Percentiles rank a stretch among this genome's conserved stretches.
These are phyloP conservation scores for Aricia artaxerxes DNA, from an alignment of 2,888 invertebrate species.

Conservation along the genomic window DNA sequence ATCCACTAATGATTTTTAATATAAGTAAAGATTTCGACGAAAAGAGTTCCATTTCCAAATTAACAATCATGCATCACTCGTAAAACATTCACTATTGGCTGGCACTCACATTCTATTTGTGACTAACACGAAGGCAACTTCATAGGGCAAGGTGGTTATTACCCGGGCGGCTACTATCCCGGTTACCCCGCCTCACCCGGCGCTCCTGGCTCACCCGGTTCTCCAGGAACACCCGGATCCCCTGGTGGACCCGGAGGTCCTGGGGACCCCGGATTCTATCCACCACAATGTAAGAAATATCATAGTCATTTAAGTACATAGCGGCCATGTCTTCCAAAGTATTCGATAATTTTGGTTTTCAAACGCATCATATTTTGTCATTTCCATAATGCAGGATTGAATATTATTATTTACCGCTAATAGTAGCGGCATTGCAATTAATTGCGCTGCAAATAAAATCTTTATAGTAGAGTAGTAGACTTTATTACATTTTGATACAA, in stretches of 20 bases:
- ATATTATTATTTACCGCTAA: too few species aligned
- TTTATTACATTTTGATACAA: not conserved
- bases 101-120: not conserved
- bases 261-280: conserved; percentile 4
- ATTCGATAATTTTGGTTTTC: too few species aligned
- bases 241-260: conserved; percentile 38
- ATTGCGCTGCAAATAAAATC: too few species aligned
- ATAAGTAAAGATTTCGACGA: not conserved
- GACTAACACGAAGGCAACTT: conserved; percentile 2
- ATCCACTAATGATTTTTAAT: not conserved
- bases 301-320: not conserved
- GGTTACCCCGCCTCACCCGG: conserved; percentile 31
- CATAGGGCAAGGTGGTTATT: conserved; percentile 33
- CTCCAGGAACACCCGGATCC: conserved; percentile 30
- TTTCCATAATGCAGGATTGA: too few species aligned
- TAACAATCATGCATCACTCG: not conserved
- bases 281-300: conserved; percentile 21
- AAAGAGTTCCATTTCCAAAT: not conserved
- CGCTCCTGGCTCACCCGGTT: conserved; percentile 35
- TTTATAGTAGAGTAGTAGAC: too few species aligned
- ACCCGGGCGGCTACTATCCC: conserved; percentile 36
- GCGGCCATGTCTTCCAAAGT: too few species aligned
- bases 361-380: too few species aligned
- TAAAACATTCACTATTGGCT: not conserved
- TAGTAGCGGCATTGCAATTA: too few species aligned